Conservation (phyloP, 2,797 vertebrate genomes). For the Todus mexicanus region DNA sequence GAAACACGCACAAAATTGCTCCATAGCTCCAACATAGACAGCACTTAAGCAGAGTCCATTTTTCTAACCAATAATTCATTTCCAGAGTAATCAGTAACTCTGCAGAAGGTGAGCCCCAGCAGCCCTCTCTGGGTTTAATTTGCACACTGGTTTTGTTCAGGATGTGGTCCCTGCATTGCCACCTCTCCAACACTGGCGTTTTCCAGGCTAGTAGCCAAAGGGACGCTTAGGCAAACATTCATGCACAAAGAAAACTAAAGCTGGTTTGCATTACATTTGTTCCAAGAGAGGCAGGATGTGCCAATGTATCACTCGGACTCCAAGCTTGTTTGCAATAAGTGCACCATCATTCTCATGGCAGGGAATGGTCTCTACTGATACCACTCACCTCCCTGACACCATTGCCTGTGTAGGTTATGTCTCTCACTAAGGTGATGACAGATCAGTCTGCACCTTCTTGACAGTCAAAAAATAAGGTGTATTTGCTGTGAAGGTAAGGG, state of each 20-base stretch:
- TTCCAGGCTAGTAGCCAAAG: slow-evolving; percentile 24
- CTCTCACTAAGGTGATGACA: neutral
- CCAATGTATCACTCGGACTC: neutral
- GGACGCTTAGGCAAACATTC: neutral
- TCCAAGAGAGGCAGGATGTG: neutral
- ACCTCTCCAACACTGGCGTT: neutral
- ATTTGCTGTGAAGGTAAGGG: neutral
- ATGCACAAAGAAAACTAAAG: neutral
- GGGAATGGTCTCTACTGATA: neutral
- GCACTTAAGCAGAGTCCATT: neutral
- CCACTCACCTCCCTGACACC: neutral
- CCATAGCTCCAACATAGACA: neutral
- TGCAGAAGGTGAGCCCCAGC: neutral
- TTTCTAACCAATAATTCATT: neutral
- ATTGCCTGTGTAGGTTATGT: neutral
- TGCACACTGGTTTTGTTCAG: neutral
- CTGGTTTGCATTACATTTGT: neutral
- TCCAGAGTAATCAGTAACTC: neutral
- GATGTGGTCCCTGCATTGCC: neutral
- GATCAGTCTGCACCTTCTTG: neutral
- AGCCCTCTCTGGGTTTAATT: neutral
- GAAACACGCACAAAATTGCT: neutral
- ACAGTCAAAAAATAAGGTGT: neutral
- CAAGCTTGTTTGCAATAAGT: neutral
- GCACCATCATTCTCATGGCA: fast-evolving